These are phyloP conservation scores for Graptemys geographica DNA, from an alignment of 2,797 vertebrate genomes.

Conservation along the genomic window DNA sequence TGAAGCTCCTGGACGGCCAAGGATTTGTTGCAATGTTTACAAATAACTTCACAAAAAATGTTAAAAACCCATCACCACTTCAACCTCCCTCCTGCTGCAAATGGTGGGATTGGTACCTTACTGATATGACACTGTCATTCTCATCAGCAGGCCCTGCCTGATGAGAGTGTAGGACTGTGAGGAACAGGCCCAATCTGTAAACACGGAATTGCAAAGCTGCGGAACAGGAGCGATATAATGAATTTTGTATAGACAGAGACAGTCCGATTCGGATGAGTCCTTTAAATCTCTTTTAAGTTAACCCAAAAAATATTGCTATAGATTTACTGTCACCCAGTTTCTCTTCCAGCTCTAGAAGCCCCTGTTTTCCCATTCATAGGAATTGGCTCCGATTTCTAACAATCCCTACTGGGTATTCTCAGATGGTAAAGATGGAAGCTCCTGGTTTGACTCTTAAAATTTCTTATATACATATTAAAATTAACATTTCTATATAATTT, in stretches of 20 bases:
- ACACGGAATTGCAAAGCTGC: conserved; percentile 41
- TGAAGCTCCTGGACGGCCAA: background rate
- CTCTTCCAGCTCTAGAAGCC: background rate
- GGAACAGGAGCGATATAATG: background rate
- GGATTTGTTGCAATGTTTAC: background rate
- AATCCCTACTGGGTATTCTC: conserved; percentile 6
- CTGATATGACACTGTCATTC: conserved; percentile 25
- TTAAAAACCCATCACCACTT: conserved; percentile 10
- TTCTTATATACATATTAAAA: no score
- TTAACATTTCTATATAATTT: no score
- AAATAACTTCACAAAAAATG: conserved; percentile 49
- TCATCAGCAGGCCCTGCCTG: conserved; percentile 40
- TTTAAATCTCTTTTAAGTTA: background rate
- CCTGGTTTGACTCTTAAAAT: background rate
- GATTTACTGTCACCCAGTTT: conserved; percentile 17
- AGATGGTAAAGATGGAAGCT: conserved; percentile 38
- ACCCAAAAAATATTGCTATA: background rate
- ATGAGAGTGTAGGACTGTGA: background rate
- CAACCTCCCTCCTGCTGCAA: background rate
- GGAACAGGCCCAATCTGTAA: background rate
- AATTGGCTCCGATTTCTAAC: conserved; percentile 47
- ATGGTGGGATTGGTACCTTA: conserved; percentile 53
- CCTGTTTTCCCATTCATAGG: conserved; percentile 42
- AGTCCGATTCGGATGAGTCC: background rate
- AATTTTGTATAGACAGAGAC: conserved; percentile 39